Evolutionary conservation across 2,797 vertebrate genomes (phyloP), one percentile per base, ranked within the genome.

Genomic region (Centroberyx gerrardi): DNA sequence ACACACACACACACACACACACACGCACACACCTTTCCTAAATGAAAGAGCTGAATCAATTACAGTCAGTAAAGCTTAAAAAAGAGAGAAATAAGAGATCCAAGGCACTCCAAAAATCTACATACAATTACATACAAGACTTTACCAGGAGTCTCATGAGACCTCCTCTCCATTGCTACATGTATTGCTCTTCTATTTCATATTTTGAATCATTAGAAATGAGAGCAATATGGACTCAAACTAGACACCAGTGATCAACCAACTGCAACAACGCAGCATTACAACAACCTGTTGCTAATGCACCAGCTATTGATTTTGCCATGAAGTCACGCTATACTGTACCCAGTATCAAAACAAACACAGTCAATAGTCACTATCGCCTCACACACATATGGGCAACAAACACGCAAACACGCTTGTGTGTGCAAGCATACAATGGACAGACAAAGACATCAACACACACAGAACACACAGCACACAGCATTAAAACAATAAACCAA

Each of bases 61-160:
- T 56, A 18, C 58, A 31, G 68, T 56, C 38, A 62, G 62, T 46
- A 28, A 64, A 66, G 56, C n/a, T 40, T n/a, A n/a, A n/a, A n/a
- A n/a, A n/a, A n/a, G n/a, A n/a, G n/a, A n/a, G n/a, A n/a, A n/a
- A n/a, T n/a, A n/a, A n/a, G n/a, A n/a, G n/a, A n/a, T n/a, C n/a
- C n/a, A n/a, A n/a, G n/a, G n/a, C n/a, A n/a, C n/a, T n/a, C n/a
- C n/a, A n/a, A n/a, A n/a, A n/a, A n/a, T n/a, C n/a, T n/a, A n/a
- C n/a, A n/a, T n/a, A n/a, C n/a, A n/a, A n/a, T n/a, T n/a, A n/a
- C n/a, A n/a, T n/a, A n/a, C n/a, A n/a, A n/a, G 46, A 10, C 36
- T 6, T 6, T 33, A 6, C 31, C 31, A 33, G 31, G 6, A 3
- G 31, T 33, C 31, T 33, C 3, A 33, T n/a, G n/a, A n/a, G n/a